Percentiles rank a stretch among this genome's conserved stretches.
Evolutionary conservation across 2,113 vertebrate species (phyloP).

Genomic region (Megaleporinus macrocephalus): DNA sequence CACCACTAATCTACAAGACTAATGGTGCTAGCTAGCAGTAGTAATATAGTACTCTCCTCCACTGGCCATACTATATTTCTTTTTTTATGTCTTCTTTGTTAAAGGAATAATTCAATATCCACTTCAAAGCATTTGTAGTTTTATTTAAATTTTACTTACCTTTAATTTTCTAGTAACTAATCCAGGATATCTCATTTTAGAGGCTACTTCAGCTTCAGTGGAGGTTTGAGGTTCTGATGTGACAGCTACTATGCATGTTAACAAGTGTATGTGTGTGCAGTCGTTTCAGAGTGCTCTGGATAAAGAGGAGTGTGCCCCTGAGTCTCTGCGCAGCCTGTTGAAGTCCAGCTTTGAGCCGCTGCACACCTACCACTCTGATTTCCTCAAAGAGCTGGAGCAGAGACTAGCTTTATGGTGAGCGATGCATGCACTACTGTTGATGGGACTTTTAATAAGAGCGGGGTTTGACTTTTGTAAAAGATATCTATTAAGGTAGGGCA

Average conservation of each 20-base stretch:
- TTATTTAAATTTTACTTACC: too few relatives aligned
- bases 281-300: constrained; percentile 87
- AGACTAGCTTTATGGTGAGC: constrained; percentile 93
- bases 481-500: not conserved
- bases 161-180: too few relatives aligned
- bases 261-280: constrained; percentile 63
- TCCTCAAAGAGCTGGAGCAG: constrained; percentile 97
- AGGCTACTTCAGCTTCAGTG: too few relatives aligned
- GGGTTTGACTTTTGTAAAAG: not conserved
- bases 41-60: too few relatives aligned
- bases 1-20: too few relatives aligned
- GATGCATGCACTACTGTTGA: not conserved
- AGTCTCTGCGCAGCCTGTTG: constrained; percentile 85
- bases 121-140: too few relatives aligned
- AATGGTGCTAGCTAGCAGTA: too few relatives aligned
- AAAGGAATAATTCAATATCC: too few relatives aligned
- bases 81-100: too few relatives aligned
- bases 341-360: constrained; percentile 93
- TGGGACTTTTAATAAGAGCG: not conserved
- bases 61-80: too few relatives aligned
- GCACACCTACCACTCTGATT: constrained; percentile 93
- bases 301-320: constrained; percentile 88
- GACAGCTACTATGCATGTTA: not conserved
- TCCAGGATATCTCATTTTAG: too few relatives aligned
- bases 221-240: not conserved